Percentiles rank a stretch among this genome's conserved stretches.
phyloP scores from a whole-genome alignment of 2,888 invertebrate genomes.

The Cryptops parisi region DNA sequence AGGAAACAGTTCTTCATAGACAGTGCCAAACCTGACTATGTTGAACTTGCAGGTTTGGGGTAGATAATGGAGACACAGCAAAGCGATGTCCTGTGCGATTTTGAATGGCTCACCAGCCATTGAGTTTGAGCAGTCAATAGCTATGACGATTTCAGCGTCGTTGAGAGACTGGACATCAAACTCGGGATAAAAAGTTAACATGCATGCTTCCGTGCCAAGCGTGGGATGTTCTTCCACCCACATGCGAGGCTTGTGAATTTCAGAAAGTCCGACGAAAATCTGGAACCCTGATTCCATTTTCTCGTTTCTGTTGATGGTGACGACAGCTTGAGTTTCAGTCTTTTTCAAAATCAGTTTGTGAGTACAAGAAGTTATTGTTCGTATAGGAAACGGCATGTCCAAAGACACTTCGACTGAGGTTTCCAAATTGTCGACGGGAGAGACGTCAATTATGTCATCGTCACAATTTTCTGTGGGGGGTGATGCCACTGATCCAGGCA shows the following conservation, averaged over 20 bases:
- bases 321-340: slow-evolving; percentile 31
- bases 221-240: slow-evolving; percentile 31
- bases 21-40: slow-evolving; percentile 31
- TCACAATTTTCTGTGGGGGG: background rate
- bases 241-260: slow-evolving; percentile 34
- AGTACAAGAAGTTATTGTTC: slow-evolving; percentile 27
- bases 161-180: slow-evolving; percentile 26
- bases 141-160: slow-evolving; percentile 27
- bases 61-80: slow-evolving; percentile 28
- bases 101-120: slow-evolving; percentile 28
- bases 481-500: slow-evolving; percentile 30
- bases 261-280: slow-evolving; percentile 30
- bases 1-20: slow-evolving; percentile 16
- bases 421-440: too few species aligned
- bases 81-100: slow-evolving; percentile 29
- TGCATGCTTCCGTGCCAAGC: slow-evolving; percentile 29
- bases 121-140: slow-evolving; percentile 35
- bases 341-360: slow-evolving; percentile 28
- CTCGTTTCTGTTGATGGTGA: slow-evolving; percentile 26
- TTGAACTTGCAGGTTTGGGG: slow-evolving; percentile 31
- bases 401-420: slow-evolving; percentile 26
- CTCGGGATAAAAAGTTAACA: slow-evolving; percentile 35
- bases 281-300: slow-evolving; percentile 30
- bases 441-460: background rate
- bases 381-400: slow-evolving; percentile 33